Evolutionary conservation across 2,797 vertebrate genomes (phyloP).

Genomic region (Schizopygopsis malacanthus): DNA sequence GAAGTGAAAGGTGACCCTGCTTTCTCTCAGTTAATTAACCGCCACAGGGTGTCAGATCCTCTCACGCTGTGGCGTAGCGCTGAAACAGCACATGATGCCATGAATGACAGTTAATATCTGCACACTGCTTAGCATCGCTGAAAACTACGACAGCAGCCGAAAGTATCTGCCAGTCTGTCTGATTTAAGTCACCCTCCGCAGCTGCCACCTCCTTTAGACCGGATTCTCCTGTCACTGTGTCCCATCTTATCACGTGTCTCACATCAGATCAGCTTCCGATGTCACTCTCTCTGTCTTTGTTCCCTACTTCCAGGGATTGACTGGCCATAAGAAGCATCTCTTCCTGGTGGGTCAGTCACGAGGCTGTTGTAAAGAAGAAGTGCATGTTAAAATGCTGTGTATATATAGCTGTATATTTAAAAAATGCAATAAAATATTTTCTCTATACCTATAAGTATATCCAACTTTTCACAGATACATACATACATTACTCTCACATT

Average conservation of each 20-base stretch:
- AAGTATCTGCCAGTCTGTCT: conserved; percentile 57
- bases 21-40: conserved; percentile 47
- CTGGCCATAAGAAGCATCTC: not conserved
- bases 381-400: not conserved
- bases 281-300: not conserved
- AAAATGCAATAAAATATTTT: not conserved
- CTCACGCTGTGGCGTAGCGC: not conserved
- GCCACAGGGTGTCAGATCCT: conserved; percentile 9
- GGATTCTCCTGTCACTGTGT: conserved; percentile 28
- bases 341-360: not conserved
- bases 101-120: conserved; percentile 60
- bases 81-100: not conserved
- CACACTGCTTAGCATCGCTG: conserved; percentile 46
- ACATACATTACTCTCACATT: not conserved
- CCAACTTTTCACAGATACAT: not conserved
- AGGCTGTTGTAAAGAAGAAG: not conserved
- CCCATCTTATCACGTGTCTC: not conserved
- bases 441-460: not conserved
- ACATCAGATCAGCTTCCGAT: conserved; percentile 14
- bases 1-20: conserved; percentile 39
- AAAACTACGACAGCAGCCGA: conserved; percentile 39
- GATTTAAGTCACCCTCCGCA: conserved; percentile 54
- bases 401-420: not conserved
- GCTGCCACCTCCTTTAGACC: conserved; percentile 48
- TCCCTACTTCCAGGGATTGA: not conserved